A percentile compares a stretch with the other conserved stretches of the same genome.
Evolutionary conservation across 1,140 invertebrate genomes (phyloP).

Genomic region (Lycorma delicatula): DNA sequence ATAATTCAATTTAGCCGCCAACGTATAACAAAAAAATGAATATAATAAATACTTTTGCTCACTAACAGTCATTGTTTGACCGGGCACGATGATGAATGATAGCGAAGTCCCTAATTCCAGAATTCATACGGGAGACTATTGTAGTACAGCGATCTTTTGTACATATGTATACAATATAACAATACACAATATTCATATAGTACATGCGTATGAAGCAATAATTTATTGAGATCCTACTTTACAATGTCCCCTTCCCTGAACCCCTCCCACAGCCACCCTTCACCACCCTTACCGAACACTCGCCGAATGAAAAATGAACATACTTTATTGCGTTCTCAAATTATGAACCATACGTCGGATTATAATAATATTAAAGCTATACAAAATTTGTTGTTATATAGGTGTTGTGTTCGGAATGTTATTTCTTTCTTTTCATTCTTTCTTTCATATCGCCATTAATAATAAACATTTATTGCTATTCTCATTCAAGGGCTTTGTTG

Average conservation of each 20-base stretch:
- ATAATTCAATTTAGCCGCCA: no score
- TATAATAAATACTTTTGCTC: no score
- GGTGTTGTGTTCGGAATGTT: not conserved
- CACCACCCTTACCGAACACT: not conserved
- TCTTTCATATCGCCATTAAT: not conserved
- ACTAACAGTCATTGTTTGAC: no score
- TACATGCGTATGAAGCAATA: slow-evolving; percentile 5
- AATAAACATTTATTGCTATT: not conserved
- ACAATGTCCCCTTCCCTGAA: not conserved
- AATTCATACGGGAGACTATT: no score
- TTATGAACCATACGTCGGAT: slow-evolving; percentile 2
- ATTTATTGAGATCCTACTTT: slow-evolving; percentile 4
- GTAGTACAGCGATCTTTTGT: not conserved
- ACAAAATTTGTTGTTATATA: slow-evolving; percentile 1
- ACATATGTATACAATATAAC: slow-evolving; percentile 1
- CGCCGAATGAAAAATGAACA: not conserved
- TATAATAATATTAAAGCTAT: slow-evolving; percentile 1
- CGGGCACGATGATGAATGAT: no score
- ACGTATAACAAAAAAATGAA: no score
- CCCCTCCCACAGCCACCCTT: not conserved
- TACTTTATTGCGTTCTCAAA: slow-evolving; percentile 3
- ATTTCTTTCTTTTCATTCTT: not conserved
- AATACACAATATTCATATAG: slow-evolving; percentile 2
- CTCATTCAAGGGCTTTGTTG: not conserved
- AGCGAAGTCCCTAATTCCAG: no score